A percentile compares a stretch with the other conserved stretches of the same genome.
These are phyloP conservation scores for Nyctereutes procyonoides DNA, from an alignment of 2,113 vertebrate species.

Conservation along the genomic window DNA sequence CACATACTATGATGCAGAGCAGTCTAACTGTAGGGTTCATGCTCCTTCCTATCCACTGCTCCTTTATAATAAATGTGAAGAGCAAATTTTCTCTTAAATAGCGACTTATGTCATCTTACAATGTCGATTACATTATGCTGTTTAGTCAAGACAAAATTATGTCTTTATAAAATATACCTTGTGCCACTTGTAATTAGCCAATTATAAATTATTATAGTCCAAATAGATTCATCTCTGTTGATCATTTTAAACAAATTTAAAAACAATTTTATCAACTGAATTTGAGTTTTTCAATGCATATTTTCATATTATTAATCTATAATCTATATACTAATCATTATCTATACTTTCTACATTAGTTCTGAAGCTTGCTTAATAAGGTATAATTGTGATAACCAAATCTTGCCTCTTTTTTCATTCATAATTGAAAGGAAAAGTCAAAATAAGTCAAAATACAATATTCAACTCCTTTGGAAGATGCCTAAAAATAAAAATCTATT, in stretches of 20 bases:
- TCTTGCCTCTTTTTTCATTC: not conserved
- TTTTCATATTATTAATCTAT: not conserved
- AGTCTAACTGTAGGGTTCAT: not conserved
- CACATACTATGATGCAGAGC: not conserved
- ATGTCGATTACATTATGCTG: not conserved
- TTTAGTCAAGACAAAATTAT: not conserved
- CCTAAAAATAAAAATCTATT: not conserved
- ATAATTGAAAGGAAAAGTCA: not conserved
- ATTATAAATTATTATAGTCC: not conserved
- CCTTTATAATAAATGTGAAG: not conserved
- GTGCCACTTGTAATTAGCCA: not conserved
- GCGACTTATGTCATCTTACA: not conserved
- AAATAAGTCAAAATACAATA: not conserved
- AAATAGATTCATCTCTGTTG: not conserved
- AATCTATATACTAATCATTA: not conserved
- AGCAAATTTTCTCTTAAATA: not conserved
- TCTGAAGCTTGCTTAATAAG: not conserved
- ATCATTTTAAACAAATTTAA: slow-evolving; percentile 23
- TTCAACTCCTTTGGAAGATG: not conserved
- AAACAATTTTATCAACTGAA: not conserved
- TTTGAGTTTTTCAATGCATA: not conserved
- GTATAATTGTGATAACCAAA: not conserved
- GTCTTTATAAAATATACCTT: not conserved
- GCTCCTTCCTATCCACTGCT: not conserved
- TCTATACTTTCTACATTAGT: not conserved